These are phyloP conservation scores for Calosoma granatense DNA, from an alignment of 1,140 invertebrate genomes.

Conservation along the genomic window DNA sequence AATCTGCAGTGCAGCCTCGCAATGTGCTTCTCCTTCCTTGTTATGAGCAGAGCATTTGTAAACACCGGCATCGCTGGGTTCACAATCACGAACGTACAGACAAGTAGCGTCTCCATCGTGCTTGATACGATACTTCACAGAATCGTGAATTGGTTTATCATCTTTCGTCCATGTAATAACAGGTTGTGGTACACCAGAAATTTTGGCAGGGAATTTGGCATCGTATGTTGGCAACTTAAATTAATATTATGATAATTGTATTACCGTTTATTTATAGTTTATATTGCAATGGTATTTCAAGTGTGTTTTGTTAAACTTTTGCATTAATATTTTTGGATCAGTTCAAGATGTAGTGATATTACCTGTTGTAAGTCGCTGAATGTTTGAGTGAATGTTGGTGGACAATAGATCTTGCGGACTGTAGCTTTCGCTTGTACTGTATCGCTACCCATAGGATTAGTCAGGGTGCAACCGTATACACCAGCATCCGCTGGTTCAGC, in stretches of 20 bases:
- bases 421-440: conserved; percentile 53
- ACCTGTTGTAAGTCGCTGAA: conserved; percentile 80
- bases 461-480: conserved; percentile 59
- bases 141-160: conserved; percentile 52
- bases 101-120: conserved; percentile 68
- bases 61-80: conserved; percentile 53
- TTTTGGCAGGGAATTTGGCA: conserved; percentile 70
- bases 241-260: conserved; percentile 12
- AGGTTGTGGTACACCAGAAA: conserved; percentile 78
- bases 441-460: conserved; percentile 66
- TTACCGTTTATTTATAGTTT: neutral
- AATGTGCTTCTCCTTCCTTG: conserved; percentile 66
- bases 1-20: conserved; percentile 61
- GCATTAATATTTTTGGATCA: no score
- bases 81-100: conserved; percentile 61
- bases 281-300: neutral
- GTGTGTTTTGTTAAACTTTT: neutral
- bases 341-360: no score
- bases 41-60: conserved; percentile 74
- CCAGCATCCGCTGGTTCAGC: conserved; percentile 63
- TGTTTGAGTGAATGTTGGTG: conserved; percentile 70
- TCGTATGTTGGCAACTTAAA: conserved; percentile 57
- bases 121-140: conserved; percentile 67
- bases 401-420: conserved; percentile 68
- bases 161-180: conserved; percentile 79